These are phyloP conservation scores for Circaetus cinerascens DNA, from an alignment of 2,113 vertebrate genomes.

Conservation along the genomic window DNA sequence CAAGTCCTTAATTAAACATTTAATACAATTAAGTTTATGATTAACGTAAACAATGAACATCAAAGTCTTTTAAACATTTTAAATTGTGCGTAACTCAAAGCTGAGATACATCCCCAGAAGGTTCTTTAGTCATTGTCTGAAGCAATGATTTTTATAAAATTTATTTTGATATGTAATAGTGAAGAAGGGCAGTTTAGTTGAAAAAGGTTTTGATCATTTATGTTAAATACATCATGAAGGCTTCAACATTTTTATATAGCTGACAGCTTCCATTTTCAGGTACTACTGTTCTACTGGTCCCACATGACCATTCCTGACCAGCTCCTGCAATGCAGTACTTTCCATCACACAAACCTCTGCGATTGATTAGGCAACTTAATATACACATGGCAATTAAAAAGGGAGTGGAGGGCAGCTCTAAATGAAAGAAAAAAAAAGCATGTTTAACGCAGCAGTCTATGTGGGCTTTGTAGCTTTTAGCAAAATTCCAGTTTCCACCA, in stretches of 20 bases:
- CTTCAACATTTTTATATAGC: background rate
- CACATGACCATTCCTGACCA: background rate
- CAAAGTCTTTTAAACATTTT: background rate
- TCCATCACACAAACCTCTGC: background rate
- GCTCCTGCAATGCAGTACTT: background rate
- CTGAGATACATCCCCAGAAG: background rate
- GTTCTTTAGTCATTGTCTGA: background rate
- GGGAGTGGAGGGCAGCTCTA: background rate
- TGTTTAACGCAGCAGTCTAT: background rate
- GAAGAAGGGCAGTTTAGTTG: background rate
- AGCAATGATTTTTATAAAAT: background rate
- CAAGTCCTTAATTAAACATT: background rate
- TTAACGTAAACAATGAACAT: background rate
- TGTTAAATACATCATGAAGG: background rate
- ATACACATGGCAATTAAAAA: background rate
- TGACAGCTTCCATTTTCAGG: background rate
- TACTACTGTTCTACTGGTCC: background rate
- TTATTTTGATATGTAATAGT: background rate
- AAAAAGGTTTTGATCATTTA: background rate
- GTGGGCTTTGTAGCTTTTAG: background rate
- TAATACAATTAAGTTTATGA: background rate
- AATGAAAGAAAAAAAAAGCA: background rate
- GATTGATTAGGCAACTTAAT: background rate
- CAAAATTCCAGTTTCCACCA: background rate
- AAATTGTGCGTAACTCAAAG: background rate